Percentiles rank a stretch among this genome's conserved stretches.
Conservation (phyloP, 2,888 invertebrate species). For the Julus scanicus region DNA sequence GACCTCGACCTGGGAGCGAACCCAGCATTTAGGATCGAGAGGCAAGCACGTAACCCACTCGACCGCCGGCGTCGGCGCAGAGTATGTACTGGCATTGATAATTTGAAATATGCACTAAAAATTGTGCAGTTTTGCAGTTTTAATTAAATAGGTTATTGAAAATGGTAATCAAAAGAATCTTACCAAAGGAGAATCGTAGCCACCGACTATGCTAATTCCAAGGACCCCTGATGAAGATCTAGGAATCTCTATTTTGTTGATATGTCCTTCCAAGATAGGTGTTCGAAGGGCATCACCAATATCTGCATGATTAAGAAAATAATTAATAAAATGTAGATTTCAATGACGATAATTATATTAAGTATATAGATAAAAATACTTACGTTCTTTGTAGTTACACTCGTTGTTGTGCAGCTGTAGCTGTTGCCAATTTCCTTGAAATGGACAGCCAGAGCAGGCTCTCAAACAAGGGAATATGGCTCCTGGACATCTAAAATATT, state of each 20-base stretch:
- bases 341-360: constrained; percentile 25
- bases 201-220: constrained; percentile 69
- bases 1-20: too few relatives aligned
- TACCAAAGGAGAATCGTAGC: constrained; percentile 69
- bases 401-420: constrained; percentile 49
- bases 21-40: too few relatives aligned
- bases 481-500: constrained; percentile 54
- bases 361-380: constrained; percentile 39
- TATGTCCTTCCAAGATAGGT: constrained; percentile 66
- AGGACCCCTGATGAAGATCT: constrained; percentile 64
- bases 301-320: constrained; percentile 4
- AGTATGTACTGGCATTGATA: too few relatives aligned
- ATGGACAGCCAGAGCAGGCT: constrained; percentile 44
- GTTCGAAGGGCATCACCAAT: constrained; percentile 62
- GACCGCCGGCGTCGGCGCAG: too few relatives aligned
- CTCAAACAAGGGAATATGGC: constrained; percentile 45
- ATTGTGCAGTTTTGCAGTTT: too few relatives aligned
- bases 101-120: too few relatives aligned
- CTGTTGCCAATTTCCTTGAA: constrained; percentile 52
- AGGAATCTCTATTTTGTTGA: constrained; percentile 68
- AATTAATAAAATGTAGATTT: constrained; percentile 30
- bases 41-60: too few relatives aligned
- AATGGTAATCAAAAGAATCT: constrained; percentile 59
- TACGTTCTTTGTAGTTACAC: constrained; percentile 47
- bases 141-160: background rate